Conservation (phyloP, 1,140 invertebrate genomes). For the Euura lappo region DNA sequence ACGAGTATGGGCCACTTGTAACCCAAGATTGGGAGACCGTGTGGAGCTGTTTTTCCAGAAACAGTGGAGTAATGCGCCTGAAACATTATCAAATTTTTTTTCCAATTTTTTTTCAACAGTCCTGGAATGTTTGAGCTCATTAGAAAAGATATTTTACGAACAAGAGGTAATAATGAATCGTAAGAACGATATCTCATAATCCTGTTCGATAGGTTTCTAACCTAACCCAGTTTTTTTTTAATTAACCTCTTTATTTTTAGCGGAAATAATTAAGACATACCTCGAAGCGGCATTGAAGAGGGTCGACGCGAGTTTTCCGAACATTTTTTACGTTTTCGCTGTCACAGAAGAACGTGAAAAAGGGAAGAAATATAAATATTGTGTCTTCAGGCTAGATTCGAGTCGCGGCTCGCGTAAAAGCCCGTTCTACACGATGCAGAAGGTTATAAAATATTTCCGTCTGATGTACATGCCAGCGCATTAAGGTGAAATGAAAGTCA, state of each 20-base stretch:
- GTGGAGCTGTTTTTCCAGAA: conserved; percentile 17
- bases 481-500: too few relatives aligned
- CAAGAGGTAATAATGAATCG: neutral
- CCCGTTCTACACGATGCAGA: too few relatives aligned
- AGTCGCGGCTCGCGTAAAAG: too few relatives aligned
- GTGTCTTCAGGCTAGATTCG: neutral
- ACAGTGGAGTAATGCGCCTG: conserved; percentile 30
- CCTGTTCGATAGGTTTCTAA: conserved; percentile 2
- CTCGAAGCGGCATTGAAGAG: conserved; percentile 25
- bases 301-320: conserved; percentile 26
- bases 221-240: neutral
- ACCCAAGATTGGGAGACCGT: conserved; percentile 11
- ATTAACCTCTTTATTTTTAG: too few relatives aligned
- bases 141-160: conserved; percentile 10
- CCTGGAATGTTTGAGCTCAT: too few relatives aligned
- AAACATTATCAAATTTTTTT: conserved; percentile 21
- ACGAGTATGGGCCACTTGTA: conserved; percentile 1
- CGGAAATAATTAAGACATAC: conserved; percentile 22
- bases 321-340: conserved; percentile 20
- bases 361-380: neutral
- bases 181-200: neutral
- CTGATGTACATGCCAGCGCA: too few relatives aligned
- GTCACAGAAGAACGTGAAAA: conserved; percentile 17
- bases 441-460: too few relatives aligned
- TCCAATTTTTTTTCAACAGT: too few relatives aligned